These are phyloP conservation scores for Macheiramphus alcinus DNA, from an alignment of 2,113 vertebrate species.

Conservation along the genomic window DNA sequence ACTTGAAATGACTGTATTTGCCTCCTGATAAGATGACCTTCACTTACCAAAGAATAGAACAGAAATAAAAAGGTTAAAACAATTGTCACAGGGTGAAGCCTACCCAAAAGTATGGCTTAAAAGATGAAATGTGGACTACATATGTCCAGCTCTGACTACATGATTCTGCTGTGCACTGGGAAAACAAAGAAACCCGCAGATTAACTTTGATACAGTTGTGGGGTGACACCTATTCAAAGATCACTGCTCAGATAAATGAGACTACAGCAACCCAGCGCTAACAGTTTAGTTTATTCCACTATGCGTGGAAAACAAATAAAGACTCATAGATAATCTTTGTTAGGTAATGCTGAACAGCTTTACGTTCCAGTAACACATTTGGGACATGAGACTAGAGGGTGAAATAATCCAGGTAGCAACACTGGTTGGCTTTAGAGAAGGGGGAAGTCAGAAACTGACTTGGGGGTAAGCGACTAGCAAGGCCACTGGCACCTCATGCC, in stretches of 20 bases:
- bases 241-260: background rate
- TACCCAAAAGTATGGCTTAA: background rate
- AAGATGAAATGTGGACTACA: background rate
- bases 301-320: background rate
- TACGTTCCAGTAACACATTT: background rate
- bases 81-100: background rate
- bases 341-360: background rate
- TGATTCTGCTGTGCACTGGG: background rate
- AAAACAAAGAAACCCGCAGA: background rate
- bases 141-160: background rate
- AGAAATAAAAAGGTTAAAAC: background rate
- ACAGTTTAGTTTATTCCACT: background rate
- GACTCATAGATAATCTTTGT: background rate
- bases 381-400: background rate
- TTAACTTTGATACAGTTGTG: background rate
- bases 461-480: background rate
- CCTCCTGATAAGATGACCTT: background rate
- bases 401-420: background rate
- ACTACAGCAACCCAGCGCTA: rapidly evolving
- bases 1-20: background rate
- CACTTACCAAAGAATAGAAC: background rate
- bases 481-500: rapidly evolving
- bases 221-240: background rate
- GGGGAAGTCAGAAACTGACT: background rate
- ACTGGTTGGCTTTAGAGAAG: background rate